Base-by-base conservation (phyloP, 35 echinoderm and acorn worm genomes). In the Chiridota heheva region DNA sequence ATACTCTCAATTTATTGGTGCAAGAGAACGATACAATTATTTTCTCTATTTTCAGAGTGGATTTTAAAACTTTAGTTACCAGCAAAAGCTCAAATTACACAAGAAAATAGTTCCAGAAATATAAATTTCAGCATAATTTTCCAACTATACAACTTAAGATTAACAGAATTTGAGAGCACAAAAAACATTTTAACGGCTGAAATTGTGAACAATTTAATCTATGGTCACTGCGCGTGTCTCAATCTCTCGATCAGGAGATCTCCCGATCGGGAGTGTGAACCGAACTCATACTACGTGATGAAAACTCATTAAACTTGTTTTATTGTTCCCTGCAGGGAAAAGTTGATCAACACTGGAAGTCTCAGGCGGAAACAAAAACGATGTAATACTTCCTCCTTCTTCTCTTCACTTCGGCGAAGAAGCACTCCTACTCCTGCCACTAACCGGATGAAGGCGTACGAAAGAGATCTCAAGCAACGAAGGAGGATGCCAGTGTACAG, bases 401-500 rank as follows among this genome's bases (percentile, higher is more conserved):
- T 91, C 37, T 60, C 70, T n/a, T 85, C 76, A 27, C 38, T 91
- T 4, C 81, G 81, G 7, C 81, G 88, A 29, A 72, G 88, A 60
- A 91, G 85, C 29, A 67, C 55, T 16, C 66, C 69, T 35, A 73
- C 69, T n/a, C 73, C 73, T 45, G 68, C 83, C 39, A 72, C 82
- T 22, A 75, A 66, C 35, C 72, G 58, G 22, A 91, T 91, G 88
- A 78, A 78, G 79, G 88, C 88, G 1, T 33, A 85, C 60, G 88
- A 91, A 20, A 58, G 88, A 33, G 88, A 91, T 43, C 60, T 73
- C 13, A 89, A 81, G 8, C 86, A 89, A 74, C 46, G 86, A 22
- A 66, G 77, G 27, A 76, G 86, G 2, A 79, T 81, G 66, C 86
- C 86, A 36, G 86, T 89, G 0, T 89, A 89, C 69, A 76, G 86